phyloP scores from a whole-genome alignment of 2,113 vertebrate species.

The Galemys pyrenaicus region DNA sequence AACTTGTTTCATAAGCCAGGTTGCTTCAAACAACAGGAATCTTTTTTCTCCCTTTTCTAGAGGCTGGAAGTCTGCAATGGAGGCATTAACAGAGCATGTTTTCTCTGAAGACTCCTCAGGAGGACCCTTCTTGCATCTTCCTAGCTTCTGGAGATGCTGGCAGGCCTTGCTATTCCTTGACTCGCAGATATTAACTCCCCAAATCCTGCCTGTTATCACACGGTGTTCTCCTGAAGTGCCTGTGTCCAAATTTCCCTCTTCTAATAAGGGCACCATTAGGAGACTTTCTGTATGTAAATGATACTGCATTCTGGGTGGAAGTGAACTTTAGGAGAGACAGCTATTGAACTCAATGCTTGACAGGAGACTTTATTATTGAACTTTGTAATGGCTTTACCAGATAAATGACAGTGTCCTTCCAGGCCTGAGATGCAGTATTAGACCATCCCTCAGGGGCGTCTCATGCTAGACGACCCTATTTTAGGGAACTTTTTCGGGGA shows the following conservation, averaged over 20 bases:
- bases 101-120: fast-evolving
- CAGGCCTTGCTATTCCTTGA: not conserved
- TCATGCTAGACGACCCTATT: not conserved
- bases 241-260: not conserved
- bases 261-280: not conserved
- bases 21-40: not conserved
- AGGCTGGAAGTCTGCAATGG: not conserved
- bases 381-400: not conserved
- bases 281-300: too few relatives aligned
- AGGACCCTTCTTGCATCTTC: not conserved
- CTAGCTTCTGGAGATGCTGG: not conserved
- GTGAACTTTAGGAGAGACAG: not conserved
- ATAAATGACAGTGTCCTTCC: not conserved
- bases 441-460: not conserved
- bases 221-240: not conserved
- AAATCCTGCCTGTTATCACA: not conserved
- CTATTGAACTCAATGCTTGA: not conserved
- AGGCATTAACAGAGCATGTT: fast-evolving
- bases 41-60: not conserved
- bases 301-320: not conserved
- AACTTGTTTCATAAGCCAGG: not conserved
- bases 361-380: not conserved
- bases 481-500: not conserved
- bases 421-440: not conserved
- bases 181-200: not conserved